Evolutionary conservation across 2,888 invertebrate species (phyloP).

Genomic region (Cyclophora punctaria): DNA sequence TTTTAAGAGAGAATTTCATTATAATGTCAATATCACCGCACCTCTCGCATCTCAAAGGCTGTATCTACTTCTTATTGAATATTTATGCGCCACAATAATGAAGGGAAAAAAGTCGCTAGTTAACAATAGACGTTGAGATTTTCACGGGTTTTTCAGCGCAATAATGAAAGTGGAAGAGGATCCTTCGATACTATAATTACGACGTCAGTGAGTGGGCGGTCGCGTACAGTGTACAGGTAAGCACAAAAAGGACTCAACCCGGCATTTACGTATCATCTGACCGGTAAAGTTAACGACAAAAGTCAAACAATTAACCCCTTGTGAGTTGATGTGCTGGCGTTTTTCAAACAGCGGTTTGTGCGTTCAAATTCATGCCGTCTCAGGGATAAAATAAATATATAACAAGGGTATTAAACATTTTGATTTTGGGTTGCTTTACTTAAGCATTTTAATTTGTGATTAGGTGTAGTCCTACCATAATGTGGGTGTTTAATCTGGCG

Average conservation of each 20-base stretch:
- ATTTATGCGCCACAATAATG: constrained; percentile 50
- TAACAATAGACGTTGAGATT: constrained; percentile 38
- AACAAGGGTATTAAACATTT: constrained; percentile 5
- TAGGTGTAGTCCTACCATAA: no score
- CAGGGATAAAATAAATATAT: constrained; percentile 14
- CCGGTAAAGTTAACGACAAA: constrained; percentile 45
- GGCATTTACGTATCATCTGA: constrained; percentile 46
- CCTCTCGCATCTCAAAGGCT: constrained; percentile 37
- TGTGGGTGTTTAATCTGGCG: no score
- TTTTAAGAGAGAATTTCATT: constrained; percentile 43
- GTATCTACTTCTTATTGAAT: constrained; percentile 44
- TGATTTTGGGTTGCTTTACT: no score
- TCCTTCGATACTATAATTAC: constrained; percentile 35
- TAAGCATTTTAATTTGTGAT: no score
- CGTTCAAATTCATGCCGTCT: constrained; percentile 15
- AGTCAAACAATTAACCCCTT: constrained; percentile 58
- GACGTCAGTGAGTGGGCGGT: constrained; percentile 23
- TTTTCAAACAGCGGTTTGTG: constrained; percentile 36
- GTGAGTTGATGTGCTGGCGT: constrained; percentile 35
- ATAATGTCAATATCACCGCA: constrained; percentile 47
- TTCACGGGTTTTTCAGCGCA: constrained; percentile 20
- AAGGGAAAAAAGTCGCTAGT: constrained; percentile 35
- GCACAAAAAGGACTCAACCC: constrained; percentile 28
- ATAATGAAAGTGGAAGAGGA: constrained; percentile 15
- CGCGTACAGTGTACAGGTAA: constrained; percentile 18